A percentile compares a stretch with the other conserved stretches of the same genome.
These are phyloP conservation scores for Crypturellus tataupa DNA, from an alignment of 2,797 vertebrate genomes.

Conservation along the genomic window DNA sequence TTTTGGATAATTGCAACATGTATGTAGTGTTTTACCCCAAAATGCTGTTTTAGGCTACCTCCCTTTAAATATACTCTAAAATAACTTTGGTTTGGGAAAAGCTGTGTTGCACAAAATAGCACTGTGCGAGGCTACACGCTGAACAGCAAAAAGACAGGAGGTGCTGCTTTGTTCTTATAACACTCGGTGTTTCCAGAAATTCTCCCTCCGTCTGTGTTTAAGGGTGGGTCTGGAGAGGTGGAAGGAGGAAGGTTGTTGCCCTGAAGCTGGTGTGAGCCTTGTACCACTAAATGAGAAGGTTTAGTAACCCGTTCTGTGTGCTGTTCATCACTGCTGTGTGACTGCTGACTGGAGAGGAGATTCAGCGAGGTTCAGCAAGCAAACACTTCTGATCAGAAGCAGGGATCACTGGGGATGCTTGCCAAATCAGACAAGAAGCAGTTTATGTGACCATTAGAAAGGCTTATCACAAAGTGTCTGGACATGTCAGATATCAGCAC, in stretches of 20 bases:
- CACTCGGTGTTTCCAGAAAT: not conserved
- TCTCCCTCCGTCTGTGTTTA: not conserved
- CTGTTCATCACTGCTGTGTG: not conserved
- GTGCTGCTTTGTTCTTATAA: not conserved
- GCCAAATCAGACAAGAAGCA: constrained; percentile 38
- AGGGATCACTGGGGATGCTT: not conserved
- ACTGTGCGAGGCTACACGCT: not conserved
- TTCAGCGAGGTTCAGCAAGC: not conserved
- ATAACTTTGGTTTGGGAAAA: not conserved
- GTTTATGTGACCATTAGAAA: not conserved
- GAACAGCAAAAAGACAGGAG: not conserved
- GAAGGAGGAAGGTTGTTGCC: not conserved
- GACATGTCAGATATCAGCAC: not conserved
- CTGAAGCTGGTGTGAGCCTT: not conserved
- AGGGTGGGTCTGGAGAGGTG: not conserved
- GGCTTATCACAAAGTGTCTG: not conserved
- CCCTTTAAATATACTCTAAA: not conserved
- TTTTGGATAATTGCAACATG: not conserved
- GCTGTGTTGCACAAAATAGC: rapidly evolving
- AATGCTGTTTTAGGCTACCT: not conserved
- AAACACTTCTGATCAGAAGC: constrained; percentile 34
- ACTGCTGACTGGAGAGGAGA: not conserved
- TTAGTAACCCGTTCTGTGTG: not conserved
- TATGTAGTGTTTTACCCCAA: not conserved
- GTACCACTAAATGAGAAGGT: not conserved